Percentiles rank a stretch among this genome's conserved stretches.
phyloP scores from a whole-genome alignment of 2,888 invertebrate genomes.

The Campaea margaritaria region DNA sequence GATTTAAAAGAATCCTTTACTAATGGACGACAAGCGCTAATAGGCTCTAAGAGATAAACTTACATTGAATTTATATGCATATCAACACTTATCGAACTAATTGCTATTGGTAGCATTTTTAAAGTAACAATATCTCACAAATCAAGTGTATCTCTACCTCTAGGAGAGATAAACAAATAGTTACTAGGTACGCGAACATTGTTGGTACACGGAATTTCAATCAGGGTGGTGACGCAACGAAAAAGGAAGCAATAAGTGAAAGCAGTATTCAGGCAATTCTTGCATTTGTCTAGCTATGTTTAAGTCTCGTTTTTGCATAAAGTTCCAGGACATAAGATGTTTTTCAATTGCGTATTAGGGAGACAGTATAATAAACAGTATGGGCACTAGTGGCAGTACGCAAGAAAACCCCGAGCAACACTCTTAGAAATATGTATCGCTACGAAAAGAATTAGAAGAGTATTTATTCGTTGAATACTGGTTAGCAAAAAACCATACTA shows the following conservation, averaged over 20 bases:
- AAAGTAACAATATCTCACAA: slow-evolving; percentile 66
- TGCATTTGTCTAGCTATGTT: slow-evolving; percentile 17
- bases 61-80: slow-evolving; percentile 66
- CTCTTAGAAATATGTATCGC: background rate
- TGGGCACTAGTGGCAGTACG: background rate
- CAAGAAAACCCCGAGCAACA: background rate
- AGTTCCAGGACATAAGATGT: slow-evolving; percentile 2
- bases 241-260: slow-evolving; percentile 38
- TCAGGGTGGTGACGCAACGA: slow-evolving; percentile 56
- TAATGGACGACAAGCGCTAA: slow-evolving; percentile 36
- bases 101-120: slow-evolving; percentile 72
- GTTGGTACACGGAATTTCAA: slow-evolving; percentile 84
- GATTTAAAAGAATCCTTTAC: slow-evolving; percentile 28
- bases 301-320: slow-evolving; percentile 11
- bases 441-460: too few relatives aligned
- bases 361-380: slow-evolving; percentile 10
- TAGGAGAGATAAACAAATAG: slow-evolving; percentile 77
- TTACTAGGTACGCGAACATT: slow-evolving; percentile 73
- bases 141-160: slow-evolving; percentile 67
- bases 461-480: too few relatives aligned
- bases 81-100: slow-evolving; percentile 77
- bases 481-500: too few relatives aligned
- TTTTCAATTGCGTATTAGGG: slow-evolving; percentile 3
- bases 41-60: slow-evolving; percentile 46
- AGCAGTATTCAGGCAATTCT: slow-evolving; percentile 31